Evolutionary conservation across 2,888 invertebrate species (phyloP).

Genomic region (Protula sp.): DNA sequence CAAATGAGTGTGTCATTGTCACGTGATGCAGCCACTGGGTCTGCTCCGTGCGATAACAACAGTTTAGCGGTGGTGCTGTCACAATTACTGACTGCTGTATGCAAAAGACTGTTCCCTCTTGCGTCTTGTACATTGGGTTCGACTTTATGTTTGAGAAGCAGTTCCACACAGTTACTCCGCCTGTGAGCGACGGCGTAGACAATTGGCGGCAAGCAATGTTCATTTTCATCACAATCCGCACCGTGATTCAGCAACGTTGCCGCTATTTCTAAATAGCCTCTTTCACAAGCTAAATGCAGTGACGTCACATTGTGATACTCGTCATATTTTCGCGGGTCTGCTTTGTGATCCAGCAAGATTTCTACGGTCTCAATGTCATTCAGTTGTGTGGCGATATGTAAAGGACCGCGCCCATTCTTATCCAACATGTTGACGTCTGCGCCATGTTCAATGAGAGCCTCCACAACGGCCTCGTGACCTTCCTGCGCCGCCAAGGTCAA

Average conservation of each 20-base stretch:
- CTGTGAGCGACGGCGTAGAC: slow-evolving; percentile 13
- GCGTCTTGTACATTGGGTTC: slow-evolving; percentile 17
- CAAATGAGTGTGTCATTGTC: slow-evolving; percentile 11
- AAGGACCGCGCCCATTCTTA: slow-evolving; percentile 18
- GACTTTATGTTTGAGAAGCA: slow-evolving; percentile 15
- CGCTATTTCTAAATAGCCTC: slow-evolving; percentile 15
- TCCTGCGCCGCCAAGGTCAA: slow-evolving; percentile 23
- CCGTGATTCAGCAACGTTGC: slow-evolving; percentile 17
- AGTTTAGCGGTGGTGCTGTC: slow-evolving; percentile 8
- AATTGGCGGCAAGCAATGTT: slow-evolving; percentile 8
- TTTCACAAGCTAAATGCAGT: slow-evolving; percentile 21
- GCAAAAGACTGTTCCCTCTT: slow-evolving; percentile 13
- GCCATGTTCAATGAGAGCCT: slow-evolving; percentile 18
- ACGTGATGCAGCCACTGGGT: neutral
- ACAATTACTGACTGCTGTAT: slow-evolving; percentile 17
- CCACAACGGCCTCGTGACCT: slow-evolving; percentile 25
- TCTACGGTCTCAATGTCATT: slow-evolving; percentile 22
- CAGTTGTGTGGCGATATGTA: slow-evolving; percentile 23
- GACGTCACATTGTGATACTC: slow-evolving; percentile 13
- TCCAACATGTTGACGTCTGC: slow-evolving; percentile 23
- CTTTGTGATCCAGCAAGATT: slow-evolving; percentile 15
- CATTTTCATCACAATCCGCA: slow-evolving; percentile 13
- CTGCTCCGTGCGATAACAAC: slow-evolving; percentile 13
- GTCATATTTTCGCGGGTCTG: slow-evolving; percentile 16
- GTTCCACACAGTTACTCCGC: slow-evolving; percentile 15